These are phyloP conservation scores for Bolborhynchus lineola DNA, from an alignment of 2,113 vertebrate species.

Conservation along the genomic window DNA sequence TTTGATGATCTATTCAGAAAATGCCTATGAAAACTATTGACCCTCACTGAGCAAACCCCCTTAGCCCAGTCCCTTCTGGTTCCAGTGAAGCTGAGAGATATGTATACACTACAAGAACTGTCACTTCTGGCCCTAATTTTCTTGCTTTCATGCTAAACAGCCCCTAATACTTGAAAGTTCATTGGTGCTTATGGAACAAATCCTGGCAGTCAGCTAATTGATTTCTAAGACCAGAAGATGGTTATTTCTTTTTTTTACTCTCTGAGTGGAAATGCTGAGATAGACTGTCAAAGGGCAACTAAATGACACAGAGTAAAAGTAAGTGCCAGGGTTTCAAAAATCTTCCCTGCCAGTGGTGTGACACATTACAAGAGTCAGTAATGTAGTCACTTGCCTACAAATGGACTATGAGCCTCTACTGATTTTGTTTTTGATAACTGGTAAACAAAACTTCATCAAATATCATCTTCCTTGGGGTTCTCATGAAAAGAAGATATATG, in stretches of 20 bases:
- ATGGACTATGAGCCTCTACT: neutral
- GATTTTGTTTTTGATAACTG: neutral
- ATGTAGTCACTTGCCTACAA: neutral
- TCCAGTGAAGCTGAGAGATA: neutral
- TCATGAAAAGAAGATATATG: neutral
- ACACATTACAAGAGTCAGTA: neutral
- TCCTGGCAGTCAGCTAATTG: neutral
- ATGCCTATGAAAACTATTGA: neutral
- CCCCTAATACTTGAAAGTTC: neutral
- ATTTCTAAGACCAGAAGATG: neutral
- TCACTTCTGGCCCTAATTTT: neutral
- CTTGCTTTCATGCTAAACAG: neutral
- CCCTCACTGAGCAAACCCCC: neutral
- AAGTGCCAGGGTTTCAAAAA: neutral
- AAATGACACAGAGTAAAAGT: neutral
- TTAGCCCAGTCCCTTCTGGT: neutral
- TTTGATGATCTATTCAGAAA: neutral
- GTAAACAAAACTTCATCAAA: neutral
- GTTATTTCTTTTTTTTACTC: neutral
- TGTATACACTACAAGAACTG: neutral
- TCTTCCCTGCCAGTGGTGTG: neutral
- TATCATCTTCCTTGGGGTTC: neutral
- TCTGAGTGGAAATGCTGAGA: neutral
- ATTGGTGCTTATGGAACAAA: neutral
- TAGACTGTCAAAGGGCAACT: neutral